A percentile compares a stretch with the other conserved stretches of the same genome.
These are phyloP conservation scores for Netelia virgata DNA, from an alignment of 2,888 invertebrate species.

Conservation along the genomic window DNA sequence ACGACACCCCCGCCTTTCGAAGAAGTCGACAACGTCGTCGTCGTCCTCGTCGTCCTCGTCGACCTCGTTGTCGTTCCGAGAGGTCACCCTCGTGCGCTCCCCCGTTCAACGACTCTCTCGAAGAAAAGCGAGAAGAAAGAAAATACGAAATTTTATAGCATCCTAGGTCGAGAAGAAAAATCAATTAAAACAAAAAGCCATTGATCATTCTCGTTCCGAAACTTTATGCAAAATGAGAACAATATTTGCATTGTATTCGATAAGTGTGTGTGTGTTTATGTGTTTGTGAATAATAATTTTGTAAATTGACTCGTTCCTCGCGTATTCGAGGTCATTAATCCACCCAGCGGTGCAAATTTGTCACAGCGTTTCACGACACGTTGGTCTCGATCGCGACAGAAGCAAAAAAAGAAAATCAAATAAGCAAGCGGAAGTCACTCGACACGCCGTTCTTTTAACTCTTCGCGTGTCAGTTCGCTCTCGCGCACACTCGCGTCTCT, in stretches of 20 bases:
- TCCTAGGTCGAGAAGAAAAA: too few relatives aligned
- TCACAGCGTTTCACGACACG: not conserved
- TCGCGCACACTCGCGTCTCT: constrained; percentile 15
- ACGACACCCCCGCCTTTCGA: constrained; percentile 50
- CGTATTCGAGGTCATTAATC: too few relatives aligned
- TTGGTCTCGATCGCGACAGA: not conserved
- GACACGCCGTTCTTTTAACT: constrained; percentile 23
- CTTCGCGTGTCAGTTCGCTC: constrained; percentile 39
- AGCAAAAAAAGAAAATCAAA: not conserved
- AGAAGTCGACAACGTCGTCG: constrained; percentile 34
- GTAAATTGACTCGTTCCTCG: not conserved
- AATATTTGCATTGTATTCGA: not conserved
- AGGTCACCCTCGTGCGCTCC: constrained; percentile 22
- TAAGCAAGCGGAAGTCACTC: constrained; percentile 45
- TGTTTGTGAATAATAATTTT: not conserved
- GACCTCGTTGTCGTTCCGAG: constrained; percentile 31
- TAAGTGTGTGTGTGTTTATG: not conserved
- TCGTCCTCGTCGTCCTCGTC: constrained; percentile 14
- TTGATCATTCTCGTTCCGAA: too few relatives aligned
- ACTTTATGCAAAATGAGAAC: too few relatives aligned
- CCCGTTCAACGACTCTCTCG: constrained; percentile 45
- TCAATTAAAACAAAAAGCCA: too few relatives aligned
- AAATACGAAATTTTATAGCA: not conserved
- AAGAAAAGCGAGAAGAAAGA: constrained; percentile 5
- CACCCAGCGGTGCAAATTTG: too few relatives aligned